Base-by-base conservation (phyloP, 2,888 invertebrate genomes). In the Linyphia triangularis region DNA sequence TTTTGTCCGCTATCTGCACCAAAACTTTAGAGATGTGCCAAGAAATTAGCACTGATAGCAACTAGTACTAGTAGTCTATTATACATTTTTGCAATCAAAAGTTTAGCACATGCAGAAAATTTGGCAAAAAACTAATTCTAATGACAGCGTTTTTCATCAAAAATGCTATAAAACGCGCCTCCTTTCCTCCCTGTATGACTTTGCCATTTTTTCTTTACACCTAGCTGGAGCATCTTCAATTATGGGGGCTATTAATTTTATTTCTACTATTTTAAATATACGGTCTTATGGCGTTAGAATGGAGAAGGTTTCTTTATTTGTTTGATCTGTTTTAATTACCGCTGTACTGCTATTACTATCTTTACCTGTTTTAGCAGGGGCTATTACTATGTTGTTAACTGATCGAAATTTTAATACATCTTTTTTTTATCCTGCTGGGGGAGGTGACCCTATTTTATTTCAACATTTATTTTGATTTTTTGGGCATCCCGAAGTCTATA, bases 381-480 rank as follows among this genome's bases (percentile, higher is more conserved):
- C 96, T 89, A 96, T 96, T 93, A 96, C 96, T 4, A 96, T 96
- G 94, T 91, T 96, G 90, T 92, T 96, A 93, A 95, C 95, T 2
- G 96, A 96, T 92, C 96, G 96, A 92, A 96, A 96, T 93, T 92
- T 96, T 92, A 96, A 96, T 94, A 43, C 43, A 16, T 43, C 43
- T 0, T 96, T 96, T 93, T 96, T 96, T 94, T 96, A 96, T 43
- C 96, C 96, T 0, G 59, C 70, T 0, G 96, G 96, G 89, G 96
- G 96, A 33, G 96, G 96, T 79, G 96, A 96, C 82, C 96, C 96
- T 1, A 95, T 96, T 93, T 91, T 96, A 91, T 96, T 95, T 81
- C 96, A 96, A 95, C 96, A 96, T 93, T 93, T 96, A 94, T 96
- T 97, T 93, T 96, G 96, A 95, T 96, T 96, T 94, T 97, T 96